A percentile compares a stretch with the other conserved stretches of the same genome.
Evolutionary conservation across 2,888 invertebrate genomes (phyloP).

Genomic region (Stegana nigrithorax): DNA sequence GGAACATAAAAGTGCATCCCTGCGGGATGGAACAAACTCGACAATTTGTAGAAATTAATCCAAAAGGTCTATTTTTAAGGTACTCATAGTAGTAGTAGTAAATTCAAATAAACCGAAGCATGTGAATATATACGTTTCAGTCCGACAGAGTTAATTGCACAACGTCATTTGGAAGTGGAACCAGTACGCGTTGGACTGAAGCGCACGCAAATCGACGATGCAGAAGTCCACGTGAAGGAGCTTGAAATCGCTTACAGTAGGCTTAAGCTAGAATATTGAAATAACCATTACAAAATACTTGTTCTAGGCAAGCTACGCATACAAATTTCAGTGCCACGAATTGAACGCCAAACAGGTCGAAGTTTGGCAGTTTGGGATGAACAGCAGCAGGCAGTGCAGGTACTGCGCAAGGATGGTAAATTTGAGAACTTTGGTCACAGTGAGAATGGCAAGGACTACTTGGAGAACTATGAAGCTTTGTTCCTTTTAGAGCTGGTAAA

Average conservation of each 20-base stretch:
- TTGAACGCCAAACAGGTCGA: slow-evolving; percentile 58
- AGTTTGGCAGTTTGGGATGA: slow-evolving; percentile 56
- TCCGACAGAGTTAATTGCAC: slow-evolving; percentile 43
- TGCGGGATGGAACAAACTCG: neutral
- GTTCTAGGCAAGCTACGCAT: slow-evolving; percentile 48
- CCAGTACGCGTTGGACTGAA: slow-evolving; percentile 47
- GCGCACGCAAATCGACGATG: slow-evolving; percentile 45
- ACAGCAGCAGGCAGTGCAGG: slow-evolving; percentile 50
- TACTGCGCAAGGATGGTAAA: slow-evolving; percentile 63
- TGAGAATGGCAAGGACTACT: slow-evolving; percentile 49
- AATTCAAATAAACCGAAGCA: fast-evolving
- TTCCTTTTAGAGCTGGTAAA: slow-evolving; percentile 64
- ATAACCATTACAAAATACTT: neutral
- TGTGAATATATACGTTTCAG: slow-evolving; percentile 32
- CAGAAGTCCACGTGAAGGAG: slow-evolving; percentile 47
- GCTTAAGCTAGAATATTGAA: neutral
- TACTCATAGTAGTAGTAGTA: slow-evolving; percentile 29
- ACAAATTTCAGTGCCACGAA: slow-evolving; percentile 54
- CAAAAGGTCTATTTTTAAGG: slow-evolving; percentile 51
- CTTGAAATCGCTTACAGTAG: slow-evolving; percentile 50
- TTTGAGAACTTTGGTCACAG: slow-evolving; percentile 62
- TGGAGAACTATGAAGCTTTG: slow-evolving; percentile 62
- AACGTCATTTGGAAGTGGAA: slow-evolving; percentile 47
- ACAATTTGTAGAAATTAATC: slow-evolving; percentile 40
- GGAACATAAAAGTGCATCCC: slow-evolving; percentile 18